These are phyloP conservation scores for Rhogogaster chlorosoma DNA, from an alignment of 2,888 invertebrate genomes.

Conservation along the genomic window DNA sequence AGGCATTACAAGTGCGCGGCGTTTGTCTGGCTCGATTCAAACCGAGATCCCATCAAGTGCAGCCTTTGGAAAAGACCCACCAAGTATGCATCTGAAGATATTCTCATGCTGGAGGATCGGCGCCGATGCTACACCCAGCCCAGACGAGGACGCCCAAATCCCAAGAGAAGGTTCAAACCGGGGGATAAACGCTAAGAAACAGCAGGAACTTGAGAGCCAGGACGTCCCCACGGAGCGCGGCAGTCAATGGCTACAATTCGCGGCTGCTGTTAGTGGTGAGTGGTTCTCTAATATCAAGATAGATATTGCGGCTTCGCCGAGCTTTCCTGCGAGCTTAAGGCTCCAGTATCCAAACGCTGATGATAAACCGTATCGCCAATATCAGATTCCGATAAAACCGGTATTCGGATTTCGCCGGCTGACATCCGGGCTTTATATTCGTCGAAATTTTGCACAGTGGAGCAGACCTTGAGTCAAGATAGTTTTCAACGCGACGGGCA, in stretches of 20 bases:
- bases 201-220: conserved; percentile 59
- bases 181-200: conserved; percentile 33
- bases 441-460: neutral
- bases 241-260: conserved; percentile 66
- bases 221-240: conserved; percentile 58
- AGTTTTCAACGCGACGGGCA: conserved; percentile 10
- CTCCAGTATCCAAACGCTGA: neutral
- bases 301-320: neutral
- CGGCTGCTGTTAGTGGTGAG: conserved; percentile 67
- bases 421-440: neutral
- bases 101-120: conserved; percentile 46
- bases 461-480: neutral
- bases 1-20: neutral
- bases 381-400: neutral
- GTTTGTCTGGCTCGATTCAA: neutral
- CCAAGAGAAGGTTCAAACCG: neutral
- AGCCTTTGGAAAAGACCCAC: neutral
- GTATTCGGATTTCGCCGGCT: too few relatives aligned
- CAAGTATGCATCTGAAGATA: conserved; percentile 48
- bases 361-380: neutral
- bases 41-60: neutral
- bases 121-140: neutral
- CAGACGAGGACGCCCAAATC: neutral
- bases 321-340: neutral
- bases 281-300: conserved; percentile 21